Evolutionary conservation across 64 coral and sea anemone species (phyloP), one percentile per base, ranked within the genome.

Genomic region (Stylophora pistillata): DNA sequence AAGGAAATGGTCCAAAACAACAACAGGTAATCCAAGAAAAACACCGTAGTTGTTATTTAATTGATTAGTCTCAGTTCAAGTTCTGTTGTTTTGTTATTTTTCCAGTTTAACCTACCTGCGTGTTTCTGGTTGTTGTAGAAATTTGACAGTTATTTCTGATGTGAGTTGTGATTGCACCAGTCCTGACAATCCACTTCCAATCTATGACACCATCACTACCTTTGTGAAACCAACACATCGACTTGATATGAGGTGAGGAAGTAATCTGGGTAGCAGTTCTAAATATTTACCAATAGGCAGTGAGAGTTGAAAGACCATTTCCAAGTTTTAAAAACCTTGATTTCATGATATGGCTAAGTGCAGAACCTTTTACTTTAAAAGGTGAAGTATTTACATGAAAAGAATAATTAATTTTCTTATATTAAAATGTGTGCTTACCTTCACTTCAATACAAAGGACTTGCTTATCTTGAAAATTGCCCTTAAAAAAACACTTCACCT

Each of bases 141-240:
- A 23, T 23, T 58, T 92, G 15, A 73, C 91, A 54, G 85, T 92
- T 62, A 78, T 92, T 80, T 85, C 86, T 74, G 91, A 92, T 60
- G 91, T 92, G 29, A 92, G 91, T 30, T 92, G 91, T 74, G 91
- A 92, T 56, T 92, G 91, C 72, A 88, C 74, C 53, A 92, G 76
- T 64, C 85, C 85, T 53, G 71, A 92, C 33, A 92, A 92, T 41
- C 91, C 91, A 16, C 60, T 92, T 15, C 91, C 91, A 61, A 87
- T 92, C 56, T 92, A 92, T 56, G 57, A 69, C 37, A 69, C 86
- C 10, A 87, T 92, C 30, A 92, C 91, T 18, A 79, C 91, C 6
- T 92, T 92, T 69, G 20, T 60, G 62, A 29, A 76, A n/a, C 91
- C 91, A 55, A 56, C 85, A 61, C 66, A 71, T 80, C 33, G 60